Evolutionary conservation across 2,113 vertebrate species (phyloP), one percentile per base, ranked within the genome.

Genomic region (Columbina picui): DNA sequence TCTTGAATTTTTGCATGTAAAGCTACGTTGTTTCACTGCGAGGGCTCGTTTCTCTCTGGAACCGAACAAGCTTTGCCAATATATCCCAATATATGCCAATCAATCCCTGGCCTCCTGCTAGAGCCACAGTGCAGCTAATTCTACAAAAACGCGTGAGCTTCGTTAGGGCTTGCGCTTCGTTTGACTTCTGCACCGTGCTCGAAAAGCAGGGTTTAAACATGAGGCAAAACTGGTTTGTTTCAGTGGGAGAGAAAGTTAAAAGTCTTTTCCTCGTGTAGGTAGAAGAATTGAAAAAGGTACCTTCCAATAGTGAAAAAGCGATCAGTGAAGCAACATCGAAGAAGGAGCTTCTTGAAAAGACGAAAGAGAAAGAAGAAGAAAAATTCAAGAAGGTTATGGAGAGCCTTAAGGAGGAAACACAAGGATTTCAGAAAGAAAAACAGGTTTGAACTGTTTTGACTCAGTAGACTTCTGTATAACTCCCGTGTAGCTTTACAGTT

Each of bases 351-450:
- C 97, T 99, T 93, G 99, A 99, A 90, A 98, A 98, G 93, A 88
- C 97, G 90, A 99, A 98, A 96, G 97, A 97, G 27, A 97, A 97
- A 90, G 98, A 99, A 94, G 99, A 99, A 93, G 95, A 97, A 74
- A 99, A 98, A 67, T 96, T 99, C 36, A 98, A 97, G 81, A 91
- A 98, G 79, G 98, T 99, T 87, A 98, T 99, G 98, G 98, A 98
- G 96, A 98, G 97, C 90, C 98, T 99, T 70, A 99, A 99, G 96
- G 97, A 99, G 81, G 99, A 99, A 97, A 99, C 99, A 30, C 98
- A 97, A 39, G 99, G 97, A 12, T 97, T 99, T 71, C 99, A 99
- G 94, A 97, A 99, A 78, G 99, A 99, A 80, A 99, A 99, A 97
- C 98, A 99, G 98, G 99, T 99, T 96, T 89, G 94, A 49, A 63